Percentiles rank a stretch among this genome's conserved stretches.
Conservation (phyloP, 2,113 vertebrate species). For the Tamias sibiricus region DNA sequence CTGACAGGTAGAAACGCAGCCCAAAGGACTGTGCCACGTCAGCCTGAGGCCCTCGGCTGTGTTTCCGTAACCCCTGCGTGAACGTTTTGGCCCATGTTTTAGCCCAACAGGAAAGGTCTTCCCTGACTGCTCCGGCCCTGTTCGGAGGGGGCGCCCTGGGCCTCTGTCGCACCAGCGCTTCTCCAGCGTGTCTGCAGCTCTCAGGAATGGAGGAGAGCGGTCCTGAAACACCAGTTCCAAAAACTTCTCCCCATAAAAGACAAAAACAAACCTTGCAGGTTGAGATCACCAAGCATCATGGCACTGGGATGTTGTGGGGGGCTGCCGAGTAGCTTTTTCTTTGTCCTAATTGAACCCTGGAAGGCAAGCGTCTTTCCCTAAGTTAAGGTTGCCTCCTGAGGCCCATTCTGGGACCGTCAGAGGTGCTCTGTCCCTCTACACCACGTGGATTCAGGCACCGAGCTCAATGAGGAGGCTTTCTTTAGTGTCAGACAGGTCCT, state of each 20-base stretch:
- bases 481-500: background rate
- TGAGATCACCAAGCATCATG: background rate
- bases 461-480: too few relatives aligned
- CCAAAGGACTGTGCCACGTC: background rate
- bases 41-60: too few relatives aligned
- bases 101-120: background rate
- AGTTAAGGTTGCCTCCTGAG: background rate
- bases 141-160: background rate
- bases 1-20: background rate
- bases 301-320: too few relatives aligned
- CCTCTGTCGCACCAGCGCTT: too few relatives aligned
- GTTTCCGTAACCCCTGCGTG: background rate
- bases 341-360: background rate
- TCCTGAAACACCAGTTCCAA: background rate
- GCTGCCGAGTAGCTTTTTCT: too few relatives aligned
- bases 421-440: background rate
- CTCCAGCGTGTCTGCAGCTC: background rate
- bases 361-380: background rate
- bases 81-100: background rate
- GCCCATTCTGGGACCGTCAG: background rate
- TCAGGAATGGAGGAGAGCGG: background rate
- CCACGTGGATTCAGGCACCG: background rate
- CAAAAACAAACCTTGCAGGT: background rate
- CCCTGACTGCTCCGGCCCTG: background rate
- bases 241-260: background rate